Conservation (phyloP, 2,797 vertebrate species). For the Notolabrus celidotus region DNA sequence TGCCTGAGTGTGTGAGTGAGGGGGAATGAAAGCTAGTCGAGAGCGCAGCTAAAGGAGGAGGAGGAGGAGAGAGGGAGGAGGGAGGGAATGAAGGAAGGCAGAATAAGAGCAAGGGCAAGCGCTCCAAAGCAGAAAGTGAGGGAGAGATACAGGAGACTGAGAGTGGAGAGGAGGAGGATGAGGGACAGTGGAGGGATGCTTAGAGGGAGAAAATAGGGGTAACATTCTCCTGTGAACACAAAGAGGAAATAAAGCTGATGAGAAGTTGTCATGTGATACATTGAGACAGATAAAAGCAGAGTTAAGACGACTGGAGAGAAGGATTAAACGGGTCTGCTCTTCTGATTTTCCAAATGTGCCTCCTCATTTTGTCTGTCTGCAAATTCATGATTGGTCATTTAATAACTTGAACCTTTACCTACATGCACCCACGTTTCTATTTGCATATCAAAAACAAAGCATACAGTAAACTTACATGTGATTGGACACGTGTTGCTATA, state of each 20-base stretch:
- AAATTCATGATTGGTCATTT: background rate
- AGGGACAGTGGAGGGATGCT: slow-evolving; percentile 34
- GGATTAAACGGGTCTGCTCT: slow-evolving; percentile 38
- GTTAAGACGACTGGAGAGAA: slow-evolving; percentile 45
- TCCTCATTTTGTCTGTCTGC: slow-evolving; percentile 22
- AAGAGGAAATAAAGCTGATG: slow-evolving; percentile 54
- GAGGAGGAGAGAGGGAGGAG: slow-evolving; percentile 29
- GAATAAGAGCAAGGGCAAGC: slow-evolving; percentile 49
- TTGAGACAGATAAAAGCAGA: slow-evolving; percentile 24
- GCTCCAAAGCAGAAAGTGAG: slow-evolving; percentile 45
- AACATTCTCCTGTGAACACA: slow-evolving; percentile 19
- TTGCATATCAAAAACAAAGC: slow-evolving; percentile 14
- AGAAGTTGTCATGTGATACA: slow-evolving; percentile 42
- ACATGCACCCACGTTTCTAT: background rate
- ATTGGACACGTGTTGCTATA: slow-evolving; percentile 5
- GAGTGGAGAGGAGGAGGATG: slow-evolving; percentile 33
- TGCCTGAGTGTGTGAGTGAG: slow-evolving; percentile 71
- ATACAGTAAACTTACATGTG: slow-evolving; percentile 34
- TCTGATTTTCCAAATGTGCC: slow-evolving; percentile 25
- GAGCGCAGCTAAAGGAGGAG: slow-evolving; percentile 50
- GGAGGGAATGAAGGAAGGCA: slow-evolving; percentile 37
- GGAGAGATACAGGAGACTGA: slow-evolving; percentile 17
- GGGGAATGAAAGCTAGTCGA: slow-evolving; percentile 64
- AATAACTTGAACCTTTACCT: background rate
- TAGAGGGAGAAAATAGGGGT: slow-evolving; percentile 22